Evolutionary conservation across 2,797 vertebrate species (phyloP), one percentile per base, ranked within the genome.

Genomic region (Poecile montanus): DNA sequence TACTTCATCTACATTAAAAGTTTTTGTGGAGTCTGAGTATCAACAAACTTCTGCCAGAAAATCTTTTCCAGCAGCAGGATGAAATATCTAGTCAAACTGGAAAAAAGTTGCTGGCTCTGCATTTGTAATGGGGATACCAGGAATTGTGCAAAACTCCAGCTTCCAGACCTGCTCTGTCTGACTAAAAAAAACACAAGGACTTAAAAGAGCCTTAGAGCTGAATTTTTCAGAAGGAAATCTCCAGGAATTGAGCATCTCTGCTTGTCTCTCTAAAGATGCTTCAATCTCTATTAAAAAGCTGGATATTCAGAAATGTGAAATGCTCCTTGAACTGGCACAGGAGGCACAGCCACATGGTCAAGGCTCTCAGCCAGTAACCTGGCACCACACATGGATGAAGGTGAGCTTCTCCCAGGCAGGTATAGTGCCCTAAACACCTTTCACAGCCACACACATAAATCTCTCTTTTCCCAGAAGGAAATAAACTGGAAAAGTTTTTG

Each of bases 261-360:
- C 7, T 74, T 89, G 22, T 32, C 61, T 88, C 54, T 68, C 38
- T 8, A 5, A 77, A 74, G 42, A 68, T 34, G 7, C n/a, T 77
- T 81, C 66, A 72, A 30, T 54, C 18, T 63, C 40, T 63, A 3
- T 32, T 13, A 51, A 66, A 77, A 54, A 65, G 30, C 11, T 66
- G 44, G 75, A 86, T 78, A 81, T 75, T 84, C 38, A 40, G 20
- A 85, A 83, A 20, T 47, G 26, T 67, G 53, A 85, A 91, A 79
- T 44, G 36, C 3, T 42, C 16, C 65, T 44, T 68, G 44, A 91
- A 51, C 19, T 10, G 8, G 12, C 13, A 3, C 0, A 1, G 27
- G 16, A 92, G 30, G 6, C 0, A 73, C n/a, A 71, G 57, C 16
- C 42, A 48, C 0, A 0, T 4, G 15, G 50, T 8, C 51, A 36